Conservation (phyloP, 2,888 invertebrate genomes). For the Diplolepis rosae region DNA sequence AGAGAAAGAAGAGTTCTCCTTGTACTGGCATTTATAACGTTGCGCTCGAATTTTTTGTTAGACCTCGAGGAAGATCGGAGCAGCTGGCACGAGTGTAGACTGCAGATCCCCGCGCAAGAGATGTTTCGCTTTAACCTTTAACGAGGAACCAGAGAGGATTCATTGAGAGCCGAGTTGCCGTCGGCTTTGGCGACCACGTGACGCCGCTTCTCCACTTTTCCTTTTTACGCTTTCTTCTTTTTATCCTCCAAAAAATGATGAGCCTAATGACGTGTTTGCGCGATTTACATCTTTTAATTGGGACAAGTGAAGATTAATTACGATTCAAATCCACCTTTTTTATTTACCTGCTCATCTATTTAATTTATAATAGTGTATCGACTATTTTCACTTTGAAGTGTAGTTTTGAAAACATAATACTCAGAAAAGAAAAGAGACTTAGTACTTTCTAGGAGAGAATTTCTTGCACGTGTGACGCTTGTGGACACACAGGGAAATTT, state of each 20-base stretch:
- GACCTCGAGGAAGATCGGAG: conserved; percentile 11
- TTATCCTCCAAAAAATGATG: neutral
- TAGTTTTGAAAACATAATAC: neutral
- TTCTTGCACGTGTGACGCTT: conserved; percentile 41
- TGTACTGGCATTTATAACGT: conserved; percentile 33
- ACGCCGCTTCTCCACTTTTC: conserved; percentile 3
- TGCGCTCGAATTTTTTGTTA: conserved; percentile 34
- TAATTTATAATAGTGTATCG: too few relatives aligned
- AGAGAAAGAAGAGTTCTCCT: conserved; percentile 45
- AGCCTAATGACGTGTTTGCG: neutral
- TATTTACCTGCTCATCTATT: too few relatives aligned
- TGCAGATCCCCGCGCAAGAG: conserved; percentile 7
- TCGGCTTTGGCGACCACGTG: conserved; percentile 12
- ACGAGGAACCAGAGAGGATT: conserved; percentile 12
- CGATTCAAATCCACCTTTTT: neutral
- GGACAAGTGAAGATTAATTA: neutral
- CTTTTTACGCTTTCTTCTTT: neutral
- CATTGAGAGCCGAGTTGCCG: neutral
- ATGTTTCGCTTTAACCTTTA: conserved; percentile 16
- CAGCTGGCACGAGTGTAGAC: conserved; percentile 27
- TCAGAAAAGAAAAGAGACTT: neutral
- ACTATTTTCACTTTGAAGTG: neutral
- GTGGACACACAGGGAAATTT: conserved; percentile 45
- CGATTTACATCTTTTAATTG: conserved; percentile 7
- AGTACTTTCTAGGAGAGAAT: conserved; percentile 13